phyloP scores from a whole-genome alignment of 2,888 invertebrate species.

The Eurois occulta region DNA sequence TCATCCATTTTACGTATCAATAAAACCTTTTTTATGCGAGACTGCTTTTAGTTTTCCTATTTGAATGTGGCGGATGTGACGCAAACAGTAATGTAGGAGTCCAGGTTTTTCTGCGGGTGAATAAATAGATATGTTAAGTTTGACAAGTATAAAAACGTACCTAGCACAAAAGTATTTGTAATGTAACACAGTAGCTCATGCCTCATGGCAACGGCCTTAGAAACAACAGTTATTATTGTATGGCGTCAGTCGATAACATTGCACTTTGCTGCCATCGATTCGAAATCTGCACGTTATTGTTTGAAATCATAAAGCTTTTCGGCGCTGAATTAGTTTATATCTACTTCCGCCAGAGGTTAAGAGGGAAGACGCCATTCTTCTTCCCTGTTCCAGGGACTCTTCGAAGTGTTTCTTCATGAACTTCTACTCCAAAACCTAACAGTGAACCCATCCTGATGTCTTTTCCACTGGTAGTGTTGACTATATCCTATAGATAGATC shows the following conservation, averaged over 20 bases:
- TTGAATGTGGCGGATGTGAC: constrained; percentile 27
- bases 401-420: background rate
- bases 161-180: constrained; percentile 29
- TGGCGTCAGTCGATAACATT: constrained; percentile 41
- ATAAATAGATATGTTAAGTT: constrained; percentile 27
- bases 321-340: background rate
- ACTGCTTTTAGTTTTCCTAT: constrained; percentile 40
- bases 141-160: background rate
- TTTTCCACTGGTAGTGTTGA: background rate
- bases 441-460: background rate
- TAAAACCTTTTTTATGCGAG: constrained; percentile 43
- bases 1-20: constrained; percentile 42
- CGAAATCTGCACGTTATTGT: constrained; percentile 29
- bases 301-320: constrained; percentile 3
- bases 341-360: background rate
- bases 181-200: constrained; percentile 20
- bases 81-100: constrained; percentile 16
- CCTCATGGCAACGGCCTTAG: constrained; percentile 41
- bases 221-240: constrained; percentile 27
- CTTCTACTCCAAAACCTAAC: background rate
- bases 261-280: constrained; percentile 50
- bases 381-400: background rate
- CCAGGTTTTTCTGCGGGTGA: constrained; percentile 10
- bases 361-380: background rate
- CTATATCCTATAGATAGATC: background rate